Conservation (phyloP, 1,140 invertebrate genomes). For the Daktulosphaira vitifoliae region DNA sequence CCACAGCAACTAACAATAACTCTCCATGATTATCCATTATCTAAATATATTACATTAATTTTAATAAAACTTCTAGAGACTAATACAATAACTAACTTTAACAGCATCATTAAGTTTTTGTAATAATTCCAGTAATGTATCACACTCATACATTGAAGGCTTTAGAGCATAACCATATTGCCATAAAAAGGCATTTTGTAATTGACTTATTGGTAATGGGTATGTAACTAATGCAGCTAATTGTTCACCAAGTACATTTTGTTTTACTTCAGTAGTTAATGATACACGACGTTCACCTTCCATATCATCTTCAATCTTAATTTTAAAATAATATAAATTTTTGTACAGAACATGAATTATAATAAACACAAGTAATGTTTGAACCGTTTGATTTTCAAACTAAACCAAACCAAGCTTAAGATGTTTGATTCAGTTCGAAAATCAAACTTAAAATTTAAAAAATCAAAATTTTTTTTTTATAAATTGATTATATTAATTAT, state of each 20-base stretch:
- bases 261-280: slow-evolving; percentile 48
- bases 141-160: slow-evolving; percentile 50
- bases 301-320: slow-evolving; percentile 48
- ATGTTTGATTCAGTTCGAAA: too few species aligned
- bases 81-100: slow-evolving; percentile 42
- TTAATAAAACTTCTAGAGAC: background rate
- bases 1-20: slow-evolving; percentile 43
- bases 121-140: slow-evolving; percentile 48
- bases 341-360: too few species aligned
- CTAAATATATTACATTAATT: slow-evolving; percentile 32
- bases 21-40: slow-evolving; percentile 37
- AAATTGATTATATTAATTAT: too few species aligned
- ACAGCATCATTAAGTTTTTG: slow-evolving; percentile 47
- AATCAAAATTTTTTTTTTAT: too few species aligned
- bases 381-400: too few species aligned
- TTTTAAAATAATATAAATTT: background rate
- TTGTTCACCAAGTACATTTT: slow-evolving; percentile 51
- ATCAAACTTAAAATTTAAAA: too few species aligned
- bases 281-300: slow-evolving; percentile 52
- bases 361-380: too few species aligned
- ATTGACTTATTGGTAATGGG: slow-evolving; percentile 45
- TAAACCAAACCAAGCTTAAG: too few species aligned
- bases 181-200: slow-evolving; percentile 48
- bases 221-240: slow-evolving; percentile 48
- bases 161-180: slow-evolving; percentile 53